Percentiles rank a stretch among this genome's conserved stretches.
phyloP scores from a whole-genome alignment of 1,140 invertebrate genomes.

The Drosophila bipectinata region DNA sequence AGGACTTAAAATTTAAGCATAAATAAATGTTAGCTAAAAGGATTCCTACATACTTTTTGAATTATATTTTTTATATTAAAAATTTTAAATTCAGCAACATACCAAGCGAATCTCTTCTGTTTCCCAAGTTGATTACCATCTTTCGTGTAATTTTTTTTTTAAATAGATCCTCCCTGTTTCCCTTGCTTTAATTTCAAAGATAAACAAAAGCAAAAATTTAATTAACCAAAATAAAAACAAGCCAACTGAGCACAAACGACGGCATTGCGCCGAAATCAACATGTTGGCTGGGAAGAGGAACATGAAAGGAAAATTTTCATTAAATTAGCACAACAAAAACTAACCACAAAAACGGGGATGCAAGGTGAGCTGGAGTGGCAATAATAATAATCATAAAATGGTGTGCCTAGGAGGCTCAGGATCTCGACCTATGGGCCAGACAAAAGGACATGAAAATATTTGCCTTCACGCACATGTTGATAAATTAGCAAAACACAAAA shows the following conservation, averaged over 20 bases:
- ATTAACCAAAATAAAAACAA: constrained; percentile 48
- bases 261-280: constrained; percentile 23
- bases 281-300: constrained; percentile 6
- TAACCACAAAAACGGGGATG: constrained; percentile 50
- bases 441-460: constrained; percentile 49
- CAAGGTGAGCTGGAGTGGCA: constrained; percentile 34
- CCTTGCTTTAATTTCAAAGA: constrained; percentile 37
- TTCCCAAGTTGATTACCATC: neutral
- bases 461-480: constrained; percentile 52
- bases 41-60: no score
- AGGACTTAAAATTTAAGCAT: neutral
- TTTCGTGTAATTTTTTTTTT: neutral
- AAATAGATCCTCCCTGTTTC: constrained; percentile 10
- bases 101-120: constrained; percentile 1
- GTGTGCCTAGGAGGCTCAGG: constrained; percentile 29
- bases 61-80: neutral
- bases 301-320: constrained; percentile 65
- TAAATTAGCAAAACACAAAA: constrained; percentile 56
- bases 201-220: constrained; percentile 39
- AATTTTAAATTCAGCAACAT: neutral
- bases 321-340: constrained; percentile 66
- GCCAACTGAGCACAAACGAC: constrained; percentile 8
- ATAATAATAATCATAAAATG: constrained; percentile 69
- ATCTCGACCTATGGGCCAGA: constrained; percentile 28
- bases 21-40: no score